These are phyloP conservation scores for Callyntrura sp. DNA, from an alignment of 2,888 invertebrate species.

Conservation along the genomic window DNA sequence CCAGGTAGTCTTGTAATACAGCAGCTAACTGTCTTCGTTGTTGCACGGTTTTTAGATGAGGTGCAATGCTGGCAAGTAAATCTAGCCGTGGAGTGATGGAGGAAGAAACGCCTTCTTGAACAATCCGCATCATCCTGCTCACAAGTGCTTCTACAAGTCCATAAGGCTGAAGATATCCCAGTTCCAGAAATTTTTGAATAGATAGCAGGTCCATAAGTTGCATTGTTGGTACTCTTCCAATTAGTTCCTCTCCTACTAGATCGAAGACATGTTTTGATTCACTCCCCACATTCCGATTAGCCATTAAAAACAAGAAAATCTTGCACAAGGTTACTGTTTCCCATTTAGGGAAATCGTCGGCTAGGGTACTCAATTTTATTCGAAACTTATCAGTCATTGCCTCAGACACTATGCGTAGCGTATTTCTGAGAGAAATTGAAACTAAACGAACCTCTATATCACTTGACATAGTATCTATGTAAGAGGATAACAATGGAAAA, in stretches of 20 bases:
- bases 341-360: conserved; percentile 36
- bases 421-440: conserved; percentile 74
- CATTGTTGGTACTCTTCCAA: conserved; percentile 62
- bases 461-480: conserved; percentile 73
- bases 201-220: conserved; percentile 77
- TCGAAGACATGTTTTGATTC: conserved; percentile 58
- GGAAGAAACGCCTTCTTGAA: conserved; percentile 75
- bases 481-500: conserved; percentile 62
- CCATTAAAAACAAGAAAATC: conserved; percentile 66
- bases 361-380: conserved; percentile 49
- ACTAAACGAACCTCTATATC: conserved; percentile 77
- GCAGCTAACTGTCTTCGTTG: conserved; percentile 71
- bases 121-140: conserved; percentile 60
- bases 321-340: conserved; percentile 79
- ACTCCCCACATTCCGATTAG: conserved; percentile 38
- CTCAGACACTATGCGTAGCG: conserved; percentile 35
- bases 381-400: conserved; percentile 61
- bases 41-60: conserved; percentile 66
- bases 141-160: conserved; percentile 76
- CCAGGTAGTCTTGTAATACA: conserved; percentile 65
- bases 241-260: conserved; percentile 68
- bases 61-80: conserved; percentile 70
- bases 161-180: conserved; percentile 73
- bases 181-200: conserved; percentile 76
- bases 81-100: conserved; percentile 71